Evolutionary conservation across 2,113 vertebrate species (phyloP).

Genomic region (Microcebus lehilahytsara): DNA sequence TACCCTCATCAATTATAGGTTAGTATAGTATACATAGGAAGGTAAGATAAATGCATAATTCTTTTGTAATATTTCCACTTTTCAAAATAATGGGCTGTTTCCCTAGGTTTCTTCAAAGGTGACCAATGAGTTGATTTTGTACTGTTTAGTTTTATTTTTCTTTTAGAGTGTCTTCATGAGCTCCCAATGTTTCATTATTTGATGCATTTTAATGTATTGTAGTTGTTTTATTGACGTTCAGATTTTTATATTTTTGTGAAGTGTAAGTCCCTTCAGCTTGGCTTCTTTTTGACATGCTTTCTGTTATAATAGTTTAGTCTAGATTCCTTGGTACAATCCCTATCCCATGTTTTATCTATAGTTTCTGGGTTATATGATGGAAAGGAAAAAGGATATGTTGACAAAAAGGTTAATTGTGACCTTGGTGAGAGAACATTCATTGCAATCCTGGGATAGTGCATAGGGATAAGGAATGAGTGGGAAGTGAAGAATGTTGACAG

Average conservation of each 20-base stretch:
- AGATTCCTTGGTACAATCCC: neutral
- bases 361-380: neutral
- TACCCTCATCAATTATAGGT: neutral
- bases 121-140: neutral
- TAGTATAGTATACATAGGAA: neutral
- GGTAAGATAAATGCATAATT: neutral
- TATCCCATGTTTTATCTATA: neutral
- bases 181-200: neutral
- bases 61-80: neutral
- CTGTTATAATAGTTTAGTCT: neutral
- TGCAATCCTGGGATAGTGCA: neutral
- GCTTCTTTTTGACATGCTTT: neutral
- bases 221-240: neutral
- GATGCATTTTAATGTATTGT: neutral
- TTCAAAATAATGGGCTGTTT: neutral
- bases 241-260: neutral
- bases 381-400: neutral
- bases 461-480: neutral
- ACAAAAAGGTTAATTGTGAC: neutral
- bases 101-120: neutral
- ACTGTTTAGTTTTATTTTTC: neutral
- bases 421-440: neutral
- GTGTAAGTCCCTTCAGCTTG: neutral
- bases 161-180: neutral
- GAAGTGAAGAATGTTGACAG: neutral